phyloP scores from a whole-genome alignment of 2,797 vertebrate genomes.

The Eospalax fontanierii region DNA sequence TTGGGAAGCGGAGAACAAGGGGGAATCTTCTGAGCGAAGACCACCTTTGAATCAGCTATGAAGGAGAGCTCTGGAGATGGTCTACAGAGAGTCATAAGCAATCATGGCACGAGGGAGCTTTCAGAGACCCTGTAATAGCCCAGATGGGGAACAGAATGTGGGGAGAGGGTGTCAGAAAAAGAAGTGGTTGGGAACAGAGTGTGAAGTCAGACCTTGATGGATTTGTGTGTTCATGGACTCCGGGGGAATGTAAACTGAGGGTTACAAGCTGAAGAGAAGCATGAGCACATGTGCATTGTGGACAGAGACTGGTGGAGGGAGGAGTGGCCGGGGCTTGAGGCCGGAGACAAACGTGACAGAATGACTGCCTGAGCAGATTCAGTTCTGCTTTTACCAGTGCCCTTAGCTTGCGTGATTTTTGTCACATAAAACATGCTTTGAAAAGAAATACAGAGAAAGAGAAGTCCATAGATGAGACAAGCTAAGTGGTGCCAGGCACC shows the following conservation, averaged over 20 bases:
- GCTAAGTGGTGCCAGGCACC: background rate
- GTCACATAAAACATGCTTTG: background rate
- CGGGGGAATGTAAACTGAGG: background rate
- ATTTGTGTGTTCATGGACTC: background rate
- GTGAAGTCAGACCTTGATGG: background rate
- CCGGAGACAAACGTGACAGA: background rate
- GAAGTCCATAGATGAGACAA: background rate
- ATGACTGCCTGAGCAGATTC: background rate
- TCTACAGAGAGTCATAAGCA: background rate
- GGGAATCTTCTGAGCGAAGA: constrained; percentile 16
- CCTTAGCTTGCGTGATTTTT: background rate
- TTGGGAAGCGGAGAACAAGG: background rate
- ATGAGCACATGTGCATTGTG: background rate
- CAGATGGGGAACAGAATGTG: background rate
- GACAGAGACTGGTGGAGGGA: background rate
- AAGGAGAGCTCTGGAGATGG: background rate
- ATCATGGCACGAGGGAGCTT: background rate
- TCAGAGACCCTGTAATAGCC: background rate
- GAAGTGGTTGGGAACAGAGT: background rate
- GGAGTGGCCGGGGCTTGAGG: background rate
- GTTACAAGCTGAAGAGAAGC: constrained; percentile 23
- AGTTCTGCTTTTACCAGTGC: background rate
- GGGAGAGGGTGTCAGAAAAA: background rate
- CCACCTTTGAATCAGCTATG: background rate
- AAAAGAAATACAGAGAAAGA: background rate